These are phyloP conservation scores for Mystacornis crossleyi DNA, from an alignment of 2,113 vertebrate genomes.

Conservation along the genomic window DNA sequence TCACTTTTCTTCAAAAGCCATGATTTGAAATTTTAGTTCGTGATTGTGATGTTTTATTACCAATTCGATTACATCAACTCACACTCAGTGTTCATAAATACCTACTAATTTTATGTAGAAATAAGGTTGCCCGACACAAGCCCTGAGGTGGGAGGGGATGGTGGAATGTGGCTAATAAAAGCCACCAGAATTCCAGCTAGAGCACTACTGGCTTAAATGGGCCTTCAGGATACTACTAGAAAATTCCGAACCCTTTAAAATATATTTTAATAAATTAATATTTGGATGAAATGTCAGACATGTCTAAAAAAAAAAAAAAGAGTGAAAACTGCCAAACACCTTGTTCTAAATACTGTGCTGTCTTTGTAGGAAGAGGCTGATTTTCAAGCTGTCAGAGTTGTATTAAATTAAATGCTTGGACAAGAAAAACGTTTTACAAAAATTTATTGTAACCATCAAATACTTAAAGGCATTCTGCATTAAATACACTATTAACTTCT, in stretches of 20 bases:
- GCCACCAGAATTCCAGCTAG: neutral
- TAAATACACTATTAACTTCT: conserved; percentile 74
- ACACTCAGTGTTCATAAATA: neutral
- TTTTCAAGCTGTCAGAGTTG: conserved; percentile 58
- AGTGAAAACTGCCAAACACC: neutral
- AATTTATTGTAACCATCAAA: conserved; percentile 80
- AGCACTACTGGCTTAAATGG: neutral
- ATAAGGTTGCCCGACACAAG: neutral
- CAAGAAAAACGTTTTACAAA: conserved; percentile 79
- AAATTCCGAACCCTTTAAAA: neutral
- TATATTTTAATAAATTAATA: neutral
- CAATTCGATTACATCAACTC: neutral
- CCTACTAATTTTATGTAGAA: neutral
- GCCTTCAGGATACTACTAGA: neutral
- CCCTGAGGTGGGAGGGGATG: neutral
- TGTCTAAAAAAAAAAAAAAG: neutral
- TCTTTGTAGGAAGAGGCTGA: neutral
- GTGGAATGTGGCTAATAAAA: neutral
- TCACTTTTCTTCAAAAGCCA: neutral
- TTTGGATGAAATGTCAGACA: neutral
- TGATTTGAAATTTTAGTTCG: neutral
- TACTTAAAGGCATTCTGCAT: conserved; percentile 76
- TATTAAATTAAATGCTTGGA: conserved; percentile 80
- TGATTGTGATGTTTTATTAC: neutral
- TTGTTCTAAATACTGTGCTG: conserved; percentile 14